Conservation (phyloP, 2,888 invertebrate species). For the Aporophyla nigra region DNA sequence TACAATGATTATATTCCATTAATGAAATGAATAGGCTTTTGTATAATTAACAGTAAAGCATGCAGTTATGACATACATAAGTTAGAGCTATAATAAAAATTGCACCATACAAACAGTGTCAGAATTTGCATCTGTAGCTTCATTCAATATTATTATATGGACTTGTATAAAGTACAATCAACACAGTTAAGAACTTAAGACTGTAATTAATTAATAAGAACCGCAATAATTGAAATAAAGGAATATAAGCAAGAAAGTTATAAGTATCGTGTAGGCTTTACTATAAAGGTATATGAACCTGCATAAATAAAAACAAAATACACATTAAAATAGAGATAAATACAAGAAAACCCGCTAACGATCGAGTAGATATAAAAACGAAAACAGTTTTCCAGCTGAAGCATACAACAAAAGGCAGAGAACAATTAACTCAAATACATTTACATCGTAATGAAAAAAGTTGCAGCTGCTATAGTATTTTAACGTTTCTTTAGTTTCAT, state of each 20-base stretch:
- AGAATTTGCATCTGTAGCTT: not conserved
- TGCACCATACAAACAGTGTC: not conserved
- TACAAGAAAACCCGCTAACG: not conserved
- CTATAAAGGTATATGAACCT: too few species aligned
- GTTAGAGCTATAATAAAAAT: not conserved
- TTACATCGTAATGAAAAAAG: slow-evolving; percentile 13
- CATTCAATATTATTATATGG: not conserved
- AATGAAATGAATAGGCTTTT: not conserved
- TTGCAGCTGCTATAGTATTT: slow-evolving; percentile 4
- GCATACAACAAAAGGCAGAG: not conserved
- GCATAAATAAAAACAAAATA: not conserved
- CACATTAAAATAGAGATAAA: not conserved
- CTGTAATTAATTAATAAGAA: too few species aligned
- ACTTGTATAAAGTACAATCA: too few species aligned
- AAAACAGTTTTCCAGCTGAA: not conserved
- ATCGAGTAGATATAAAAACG: too few species aligned
- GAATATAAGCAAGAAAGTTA: too few species aligned
- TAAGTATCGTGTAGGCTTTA: too few species aligned
- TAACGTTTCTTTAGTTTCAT: slow-evolving; percentile 6
- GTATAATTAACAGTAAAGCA: not conserved
- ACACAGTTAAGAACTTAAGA: too few species aligned
- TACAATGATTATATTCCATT: not conserved
- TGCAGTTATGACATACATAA: not conserved
- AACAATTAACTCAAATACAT: not conserved
- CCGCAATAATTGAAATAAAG: too few species aligned